Evolutionary conservation across 2,888 invertebrate genomes (phyloP), one percentile per base, ranked within the genome.

Genomic region (Apodemia duryi): DNA sequence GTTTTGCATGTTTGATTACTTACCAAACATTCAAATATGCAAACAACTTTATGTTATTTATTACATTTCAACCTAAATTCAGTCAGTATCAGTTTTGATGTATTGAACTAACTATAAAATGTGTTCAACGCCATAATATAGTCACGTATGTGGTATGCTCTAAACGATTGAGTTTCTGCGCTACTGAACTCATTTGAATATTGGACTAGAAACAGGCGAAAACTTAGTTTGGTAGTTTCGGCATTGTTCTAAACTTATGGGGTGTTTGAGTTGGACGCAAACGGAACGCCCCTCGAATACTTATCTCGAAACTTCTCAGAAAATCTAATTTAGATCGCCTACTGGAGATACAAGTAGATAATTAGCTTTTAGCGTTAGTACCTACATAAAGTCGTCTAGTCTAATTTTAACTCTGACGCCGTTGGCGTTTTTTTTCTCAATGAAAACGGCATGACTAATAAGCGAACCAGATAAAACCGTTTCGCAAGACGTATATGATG

Each of bases 101-200:
- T 21, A 21, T 52, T 21, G 21, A 28, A 21, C 52, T 9, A 52
- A 28, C 52, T 28, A 21, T 52, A 52, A 52, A 52, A 51, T 11
- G 21, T 46, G 6, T 6, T 21, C n/a, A 51, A 6, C 49, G n/a
- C 49, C 1, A 32, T 65, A 65, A 52, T 51, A 61, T 54, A 60
- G 64, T 63, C 65, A 71, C 70, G 70, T 70, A 69, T 69, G 70
- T 67, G 72, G 70, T 69, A 66, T 66, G 68, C 65, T 72, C 72
- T 77, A 76, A 80, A 80, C 75, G 76, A 73, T 77, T 69, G 72
- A 81, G 79, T 80, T 82, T 81, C 78, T 74, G 77, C 77, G 70
- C 77, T 73, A 77, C 74, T 77, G 77, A 79, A 78, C 83, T 83
- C 77, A 85, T 86, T 85, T 84, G 82, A 85, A 86, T 87, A 83